A percentile compares a stretch with the other conserved stretches of the same genome.
phyloP scores from a whole-genome alignment of 2,797 vertebrate species.

The Adrianichthys oophorus region DNA sequence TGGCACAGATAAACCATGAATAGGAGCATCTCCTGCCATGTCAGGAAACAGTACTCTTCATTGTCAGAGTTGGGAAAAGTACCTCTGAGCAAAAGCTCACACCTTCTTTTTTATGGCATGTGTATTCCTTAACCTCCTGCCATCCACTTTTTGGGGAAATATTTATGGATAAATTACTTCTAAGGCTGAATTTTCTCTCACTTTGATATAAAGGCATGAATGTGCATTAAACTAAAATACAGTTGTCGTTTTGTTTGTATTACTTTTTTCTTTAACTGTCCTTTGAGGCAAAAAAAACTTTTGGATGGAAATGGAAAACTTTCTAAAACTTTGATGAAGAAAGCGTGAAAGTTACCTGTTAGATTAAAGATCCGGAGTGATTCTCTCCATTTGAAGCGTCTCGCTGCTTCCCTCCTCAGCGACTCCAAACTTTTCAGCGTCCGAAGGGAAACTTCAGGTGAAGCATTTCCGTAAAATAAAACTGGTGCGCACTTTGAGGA shows the following conservation, averaged over 20 bases:
- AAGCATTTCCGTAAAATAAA: slow-evolving; percentile 69
- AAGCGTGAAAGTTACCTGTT: slow-evolving; percentile 48
- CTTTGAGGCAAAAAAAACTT: too few species aligned
- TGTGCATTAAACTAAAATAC: too few species aligned
- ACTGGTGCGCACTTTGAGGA: slow-evolving; percentile 27
- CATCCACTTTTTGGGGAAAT: neutral
- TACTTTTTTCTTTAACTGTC: too few species aligned
- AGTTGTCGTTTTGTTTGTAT: too few species aligned
- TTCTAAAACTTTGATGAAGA: neutral
- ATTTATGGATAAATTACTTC: too few species aligned
- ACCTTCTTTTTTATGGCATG: slow-evolving; percentile 46
- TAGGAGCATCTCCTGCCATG: slow-evolving; percentile 34
- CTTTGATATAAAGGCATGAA: too few species aligned
- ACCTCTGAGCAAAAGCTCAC: slow-evolving; percentile 60
- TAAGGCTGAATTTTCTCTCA: too few species aligned
- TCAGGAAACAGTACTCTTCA: slow-evolving; percentile 60
- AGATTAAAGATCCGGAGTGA: slow-evolving; percentile 39
- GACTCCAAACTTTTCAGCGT: slow-evolving; percentile 59
- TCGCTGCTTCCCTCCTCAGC: slow-evolving; percentile 30
- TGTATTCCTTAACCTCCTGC: slow-evolving; percentile 17
- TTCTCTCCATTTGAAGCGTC: slow-evolving; percentile 69
- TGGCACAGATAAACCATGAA: slow-evolving; percentile 25
- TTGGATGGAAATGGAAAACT: too few species aligned
- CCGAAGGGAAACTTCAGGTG: slow-evolving; percentile 70
- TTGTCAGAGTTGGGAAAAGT: slow-evolving; percentile 60